Evolutionary conservation across 1,140 invertebrate genomes (phyloP), one percentile per base, ranked within the genome.

Genomic region (Homalodisca vitripennis): DNA sequence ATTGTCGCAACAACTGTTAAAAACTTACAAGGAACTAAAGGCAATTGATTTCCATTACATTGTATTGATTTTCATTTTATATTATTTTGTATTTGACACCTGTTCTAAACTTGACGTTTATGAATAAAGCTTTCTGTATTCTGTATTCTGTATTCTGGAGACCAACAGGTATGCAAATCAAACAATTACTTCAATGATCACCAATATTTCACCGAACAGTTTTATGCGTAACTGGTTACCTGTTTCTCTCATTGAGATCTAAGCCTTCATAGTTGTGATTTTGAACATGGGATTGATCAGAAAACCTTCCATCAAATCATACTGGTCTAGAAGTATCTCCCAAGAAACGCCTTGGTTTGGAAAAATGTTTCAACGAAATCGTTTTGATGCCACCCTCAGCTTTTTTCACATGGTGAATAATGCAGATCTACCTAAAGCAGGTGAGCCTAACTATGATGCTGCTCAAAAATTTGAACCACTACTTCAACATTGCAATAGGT

Each of bases 401-500:
- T 66, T 46, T 48, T 66, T 73, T 68, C 70, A 74, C 57, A 3
- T 47, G 17, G 69, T 73, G 13, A 60, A 73, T 41, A 70, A 70
- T 20, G 24, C 22, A n/a, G n/a, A n/a, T n/a, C n/a, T n/a, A n/a
- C n/a, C n/a, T n/a, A n/a, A n/a, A n/a, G n/a, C n/a, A n/a, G n/a
- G n/a, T n/a, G n/a, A n/a, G n/a, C n/a, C n/a, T n/a, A n/a, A n/a
- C n/a, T n/a, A n/a, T n/a, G n/a, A 76, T 64, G 71, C 75, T 60
- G 76, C 73, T 73, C 66, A 47, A 46, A 76, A 71, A 71, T 77
- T 77, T 73, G 20, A 71, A 34, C 46, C 69, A 62, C 41, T 77
- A 31, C 64, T 77, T 68, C 69, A 75, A 48, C 75, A 75, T 55
- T 73, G 73, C 30, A 77, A 77, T 63, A 73, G 29, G 65, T 62